These are phyloP conservation scores for Anadara kagoshimensis DNA, from an alignment of 1,140 invertebrate genomes.

Conservation along the genomic window DNA sequence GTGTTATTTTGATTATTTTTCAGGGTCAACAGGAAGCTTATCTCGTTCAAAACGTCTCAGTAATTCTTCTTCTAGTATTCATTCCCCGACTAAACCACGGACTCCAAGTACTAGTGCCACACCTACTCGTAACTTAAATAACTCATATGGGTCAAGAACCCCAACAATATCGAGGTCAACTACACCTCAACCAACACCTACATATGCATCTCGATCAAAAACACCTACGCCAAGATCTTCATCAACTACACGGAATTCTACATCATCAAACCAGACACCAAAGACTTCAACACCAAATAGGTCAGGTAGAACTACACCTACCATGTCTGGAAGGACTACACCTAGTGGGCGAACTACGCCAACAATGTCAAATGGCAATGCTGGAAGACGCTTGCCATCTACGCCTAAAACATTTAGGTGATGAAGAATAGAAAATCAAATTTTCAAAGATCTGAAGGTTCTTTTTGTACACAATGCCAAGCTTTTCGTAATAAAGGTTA, in stretches of 20 bases:
- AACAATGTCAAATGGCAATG: no score
- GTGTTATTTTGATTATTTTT: conserved; percentile 2
- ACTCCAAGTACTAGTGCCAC: no score
- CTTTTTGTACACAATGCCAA: no score
- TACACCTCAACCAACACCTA: conserved; percentile 35
- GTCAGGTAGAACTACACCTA: conserved; percentile 49
- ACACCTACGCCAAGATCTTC: conserved; percentile 52
- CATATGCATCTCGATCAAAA: conserved; percentile 43
- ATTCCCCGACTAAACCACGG: conserved; percentile 34
- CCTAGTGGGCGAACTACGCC: conserved; percentile 35
- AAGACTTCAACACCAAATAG: conserved; percentile 53
- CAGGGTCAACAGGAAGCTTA: conserved; percentile 62
- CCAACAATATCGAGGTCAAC: conserved; percentile 42
- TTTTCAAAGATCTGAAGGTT: no score
- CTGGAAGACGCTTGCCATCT: no score
- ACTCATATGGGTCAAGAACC: conserved; percentile 46
- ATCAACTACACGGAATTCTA: conserved; percentile 39
- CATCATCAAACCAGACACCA: conserved; percentile 52
- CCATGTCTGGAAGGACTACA: conserved; percentile 25
- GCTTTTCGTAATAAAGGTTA: no score
- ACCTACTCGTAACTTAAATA: conserved; percentile 27
- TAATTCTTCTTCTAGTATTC: conserved; percentile 52
- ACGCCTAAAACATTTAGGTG: no score
- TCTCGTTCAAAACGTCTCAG: conserved; percentile 51
- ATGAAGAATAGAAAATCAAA: no score